A percentile compares a stretch with the other conserved stretches of the same genome.
phyloP scores from a whole-genome alignment of 2,888 invertebrate species.

The Torymus aiolomorphi region DNA sequence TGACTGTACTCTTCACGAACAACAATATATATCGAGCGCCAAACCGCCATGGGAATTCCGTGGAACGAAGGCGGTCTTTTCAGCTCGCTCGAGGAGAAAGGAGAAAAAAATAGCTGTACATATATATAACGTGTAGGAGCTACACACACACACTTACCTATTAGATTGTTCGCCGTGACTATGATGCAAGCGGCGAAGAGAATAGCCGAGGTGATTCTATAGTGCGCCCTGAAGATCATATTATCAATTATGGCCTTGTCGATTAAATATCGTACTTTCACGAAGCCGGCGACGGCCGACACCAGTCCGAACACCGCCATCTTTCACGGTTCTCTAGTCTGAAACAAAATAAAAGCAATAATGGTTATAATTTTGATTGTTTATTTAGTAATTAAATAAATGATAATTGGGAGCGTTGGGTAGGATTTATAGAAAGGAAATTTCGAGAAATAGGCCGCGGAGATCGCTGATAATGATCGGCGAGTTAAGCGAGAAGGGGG shows the following conservation, averaged over 20 bases:
- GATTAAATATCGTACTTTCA: conserved; percentile 91
- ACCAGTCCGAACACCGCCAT: conserved; percentile 91
- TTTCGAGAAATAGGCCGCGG: not conserved
- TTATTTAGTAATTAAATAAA: too few species aligned
- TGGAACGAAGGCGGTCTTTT: too few species aligned
- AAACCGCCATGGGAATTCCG: too few species aligned
- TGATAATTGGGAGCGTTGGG: too few species aligned
- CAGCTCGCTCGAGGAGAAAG: not conserved
- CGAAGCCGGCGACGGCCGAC: conserved; percentile 92
- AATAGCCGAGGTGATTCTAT: conserved; percentile 90
- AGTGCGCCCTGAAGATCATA: conserved; percentile 92
- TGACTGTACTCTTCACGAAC: too few species aligned
- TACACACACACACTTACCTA: conserved; percentile 81
- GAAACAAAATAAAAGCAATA: conserved; percentile 31
- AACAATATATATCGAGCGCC: too few species aligned
- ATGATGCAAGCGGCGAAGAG: conserved; percentile 91
- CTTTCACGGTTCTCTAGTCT: conserved; percentile 67
- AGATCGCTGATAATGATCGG: conserved; percentile 27
- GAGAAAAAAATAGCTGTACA: conserved; percentile 20
- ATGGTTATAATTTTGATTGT: too few species aligned
- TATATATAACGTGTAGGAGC: too few species aligned
- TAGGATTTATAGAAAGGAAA: too few species aligned
- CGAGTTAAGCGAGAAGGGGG: not conserved
- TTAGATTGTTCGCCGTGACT: conserved; percentile 91
- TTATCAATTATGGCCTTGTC: conserved; percentile 94